Base-by-base conservation (phyloP, 1,140 invertebrate genomes). In the Atta texana region DNA sequence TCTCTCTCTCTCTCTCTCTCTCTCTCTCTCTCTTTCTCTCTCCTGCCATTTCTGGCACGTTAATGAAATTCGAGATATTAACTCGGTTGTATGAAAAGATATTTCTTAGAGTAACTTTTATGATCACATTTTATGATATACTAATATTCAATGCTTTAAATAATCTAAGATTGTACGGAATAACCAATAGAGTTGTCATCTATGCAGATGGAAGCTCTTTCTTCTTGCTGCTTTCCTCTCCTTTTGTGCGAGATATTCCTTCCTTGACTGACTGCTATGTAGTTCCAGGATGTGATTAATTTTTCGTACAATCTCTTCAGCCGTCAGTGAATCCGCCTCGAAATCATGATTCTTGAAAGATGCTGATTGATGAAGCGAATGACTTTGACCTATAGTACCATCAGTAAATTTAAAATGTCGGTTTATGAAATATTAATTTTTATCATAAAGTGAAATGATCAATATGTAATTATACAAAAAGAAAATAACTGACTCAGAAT, bases 321-420 rank as follows among this genome's bases (percentile, higher is more conserved):
- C 97, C 2, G 96, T 97, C 12, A 95, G 95, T 18, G 96, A 95
- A 86, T 98, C 97, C 28, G 97, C 96, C 95, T 99, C 98, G 93
- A 99, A 98, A 93, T 98, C 97, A 82, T 98, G 97, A 92, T 97
- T 97, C 94, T 98, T 98, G 92, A 98, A 98, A 68, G 96, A 96
- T 31, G 96, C 94, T 1, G 95, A 95, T 64, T 95, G 92, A 81
- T 95, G 92, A 86, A 95, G 88, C 91, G 96, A 92, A 91, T 95
- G 92, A 49, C 92, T 92, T 64, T 94, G 93, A 80, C 92, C 91
- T 59, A 93, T 92, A 49, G 93, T 92, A 86, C 7, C 92, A 92
- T 89, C 85, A 80, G 55, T 66, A 88, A 16, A 31, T 77, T 53
- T 81, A 63, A 78, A 87, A 31, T 55, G 31, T 66, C 12, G 2